These are phyloP conservation scores for Allygus modestus DNA, from an alignment of 2,888 invertebrate genomes.

Conservation along the genomic window DNA sequence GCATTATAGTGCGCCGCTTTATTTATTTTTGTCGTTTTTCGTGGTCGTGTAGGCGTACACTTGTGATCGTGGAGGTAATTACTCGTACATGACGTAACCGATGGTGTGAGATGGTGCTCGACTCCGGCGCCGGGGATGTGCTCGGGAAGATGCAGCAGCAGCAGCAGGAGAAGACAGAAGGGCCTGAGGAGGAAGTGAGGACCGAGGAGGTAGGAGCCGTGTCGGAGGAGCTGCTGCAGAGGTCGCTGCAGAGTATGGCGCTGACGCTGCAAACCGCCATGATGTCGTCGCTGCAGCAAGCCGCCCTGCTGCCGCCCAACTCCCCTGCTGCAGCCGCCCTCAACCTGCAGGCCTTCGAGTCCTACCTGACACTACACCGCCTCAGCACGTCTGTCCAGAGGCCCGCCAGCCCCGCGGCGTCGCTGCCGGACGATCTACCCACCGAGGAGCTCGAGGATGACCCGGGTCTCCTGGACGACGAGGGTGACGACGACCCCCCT, in stretches of 20 bases:
- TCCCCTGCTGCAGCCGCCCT: slow-evolving; percentile 91
- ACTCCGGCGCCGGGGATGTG: slow-evolving; percentile 50
- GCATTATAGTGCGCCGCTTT: neutral
- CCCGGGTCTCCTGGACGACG: slow-evolving; percentile 83
- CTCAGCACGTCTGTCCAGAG: slow-evolving; percentile 76
- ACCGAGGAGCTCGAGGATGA: slow-evolving; percentile 81
- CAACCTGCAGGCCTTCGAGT: slow-evolving; percentile 91
- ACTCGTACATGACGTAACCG: neutral
- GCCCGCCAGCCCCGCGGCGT: slow-evolving; percentile 78
- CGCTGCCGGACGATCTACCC: slow-evolving; percentile 68
- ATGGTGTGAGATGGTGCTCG: slow-evolving; percentile 42
- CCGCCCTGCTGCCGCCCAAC: slow-evolving; percentile 88
- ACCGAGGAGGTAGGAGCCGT: slow-evolving; percentile 71
- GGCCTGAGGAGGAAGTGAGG: slow-evolving; percentile 32
- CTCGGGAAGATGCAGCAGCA: slow-evolving; percentile 60
- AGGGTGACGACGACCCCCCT: slow-evolving; percentile 76
- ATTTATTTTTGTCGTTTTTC: slow-evolving; percentile 23
- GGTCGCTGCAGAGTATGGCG: slow-evolving; percentile 84
- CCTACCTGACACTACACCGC: slow-evolving; percentile 89
- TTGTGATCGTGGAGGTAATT: neutral
- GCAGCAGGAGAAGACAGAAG: slow-evolving; percentile 36
- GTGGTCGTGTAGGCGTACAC: slow-evolving; percentile 48
- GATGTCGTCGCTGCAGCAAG: slow-evolving; percentile 90
- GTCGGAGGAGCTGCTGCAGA: slow-evolving; percentile 80
- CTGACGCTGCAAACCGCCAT: slow-evolving; percentile 90